A percentile compares a stretch with the other conserved stretches of the same genome.
These are phyloP conservation scores for Vanessa tameamea DNA, from an alignment of 1,140 invertebrate genomes.

Conservation along the genomic window DNA sequence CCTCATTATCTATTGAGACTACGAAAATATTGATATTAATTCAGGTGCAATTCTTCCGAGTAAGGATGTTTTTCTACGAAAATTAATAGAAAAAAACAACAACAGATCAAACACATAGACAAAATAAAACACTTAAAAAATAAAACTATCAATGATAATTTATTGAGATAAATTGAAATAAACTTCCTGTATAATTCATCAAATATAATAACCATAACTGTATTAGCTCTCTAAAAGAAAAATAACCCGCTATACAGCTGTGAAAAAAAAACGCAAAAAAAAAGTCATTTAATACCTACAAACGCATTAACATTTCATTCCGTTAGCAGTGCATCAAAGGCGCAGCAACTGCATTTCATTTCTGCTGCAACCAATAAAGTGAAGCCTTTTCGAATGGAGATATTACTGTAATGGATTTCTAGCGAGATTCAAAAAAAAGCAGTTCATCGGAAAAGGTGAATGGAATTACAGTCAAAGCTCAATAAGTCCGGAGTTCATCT, in stretches of 20 bases:
- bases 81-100: too few relatives aligned
- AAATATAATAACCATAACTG: too few relatives aligned
- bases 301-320: conserved; percentile 36
- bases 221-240: neutral
- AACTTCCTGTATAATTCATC: neutral
- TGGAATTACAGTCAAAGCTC: conserved; percentile 31
- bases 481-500: conserved; percentile 17
- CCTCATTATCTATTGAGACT: too few relatives aligned
- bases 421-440: conserved; percentile 41
- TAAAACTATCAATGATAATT: too few relatives aligned
- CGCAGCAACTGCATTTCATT: conserved; percentile 52
- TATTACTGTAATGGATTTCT: conserved; percentile 58
- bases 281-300: conserved; percentile 26
- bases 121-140: too few relatives aligned
- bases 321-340: conserved; percentile 38
- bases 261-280: neutral
- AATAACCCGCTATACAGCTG: neutral
- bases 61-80: too few relatives aligned
- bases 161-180: neutral
- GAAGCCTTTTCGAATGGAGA: conserved; percentile 53
- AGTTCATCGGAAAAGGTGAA: conserved; percentile 32
- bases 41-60: too few relatives aligned
- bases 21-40: too few relatives aligned
- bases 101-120: too few relatives aligned
- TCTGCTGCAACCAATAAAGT: conserved; percentile 53